A percentile compares a stretch with the other conserved stretches of the same genome.
phyloP scores from a whole-genome alignment of 2,888 invertebrate genomes.

The Tinea semifulvella region DNA sequence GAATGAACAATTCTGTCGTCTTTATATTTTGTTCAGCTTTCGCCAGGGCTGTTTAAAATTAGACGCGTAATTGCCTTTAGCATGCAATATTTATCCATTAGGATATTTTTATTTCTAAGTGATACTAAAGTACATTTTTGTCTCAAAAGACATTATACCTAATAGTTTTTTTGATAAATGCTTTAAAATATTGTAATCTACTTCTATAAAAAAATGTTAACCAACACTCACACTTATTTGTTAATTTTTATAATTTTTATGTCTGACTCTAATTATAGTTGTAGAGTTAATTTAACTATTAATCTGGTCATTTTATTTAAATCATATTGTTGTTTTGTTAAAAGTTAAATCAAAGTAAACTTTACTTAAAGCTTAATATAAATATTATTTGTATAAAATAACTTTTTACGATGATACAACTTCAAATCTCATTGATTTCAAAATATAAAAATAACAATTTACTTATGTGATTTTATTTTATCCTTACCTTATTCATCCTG shows the following conservation, averaged over 20 bases:
- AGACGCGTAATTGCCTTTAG: background rate
- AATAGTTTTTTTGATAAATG: slow-evolving; percentile 54
- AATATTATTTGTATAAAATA: slow-evolving; percentile 44
- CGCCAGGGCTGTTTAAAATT: slow-evolving; percentile 6
- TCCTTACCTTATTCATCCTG: background rate
- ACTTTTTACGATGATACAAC: slow-evolving; percentile 1
- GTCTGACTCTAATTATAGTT: slow-evolving; percentile 55
- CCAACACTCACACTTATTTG: slow-evolving; percentile 62
- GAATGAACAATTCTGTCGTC: slow-evolving; percentile 45
- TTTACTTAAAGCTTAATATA: slow-evolving; percentile 44
- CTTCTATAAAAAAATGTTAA: slow-evolving; percentile 54
- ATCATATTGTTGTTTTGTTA: slow-evolving; percentile 57
- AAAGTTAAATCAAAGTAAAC: slow-evolving; percentile 42
- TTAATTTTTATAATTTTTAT: slow-evolving; percentile 51
- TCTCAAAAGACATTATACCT: slow-evolving; percentile 53
- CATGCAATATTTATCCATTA: background rate
- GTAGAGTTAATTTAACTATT: slow-evolving; percentile 39
- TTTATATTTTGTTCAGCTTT: slow-evolving; percentile 1
- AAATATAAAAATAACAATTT: slow-evolving; percentile 34
- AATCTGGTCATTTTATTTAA: slow-evolving; percentile 68
- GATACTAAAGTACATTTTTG: slow-evolving; percentile 51
- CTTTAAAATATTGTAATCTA: slow-evolving; percentile 59
- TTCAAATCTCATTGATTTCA: slow-evolving; percentile 61
- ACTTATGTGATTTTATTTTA: background rate
- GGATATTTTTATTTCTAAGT: slow-evolving; percentile 39